A percentile compares a stretch with the other conserved stretches of the same genome.
Evolutionary conservation across 2,888 invertebrate species (phyloP).

Genomic region (Trachelus iudaicus): DNA sequence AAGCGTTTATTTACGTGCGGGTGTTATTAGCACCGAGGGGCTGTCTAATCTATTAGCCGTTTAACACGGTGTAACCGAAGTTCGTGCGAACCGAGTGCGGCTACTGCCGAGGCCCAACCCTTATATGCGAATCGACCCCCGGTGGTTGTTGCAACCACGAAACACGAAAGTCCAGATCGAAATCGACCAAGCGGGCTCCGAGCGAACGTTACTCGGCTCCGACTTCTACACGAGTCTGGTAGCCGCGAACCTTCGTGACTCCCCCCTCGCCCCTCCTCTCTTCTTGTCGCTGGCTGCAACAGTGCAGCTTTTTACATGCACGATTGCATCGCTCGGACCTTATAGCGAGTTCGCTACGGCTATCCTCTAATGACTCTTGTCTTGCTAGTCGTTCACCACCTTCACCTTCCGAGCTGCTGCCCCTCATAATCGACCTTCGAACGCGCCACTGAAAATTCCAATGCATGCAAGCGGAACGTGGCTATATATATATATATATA

Average conservation of each 20-base stretch:
- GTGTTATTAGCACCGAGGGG: neutral
- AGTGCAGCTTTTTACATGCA: slow-evolving; percentile 47
- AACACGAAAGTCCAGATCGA: slow-evolving; percentile 46
- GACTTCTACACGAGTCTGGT: neutral
- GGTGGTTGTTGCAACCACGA: slow-evolving; percentile 33
- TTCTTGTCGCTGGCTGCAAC: slow-evolving; percentile 31
- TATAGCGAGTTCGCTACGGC: neutral
- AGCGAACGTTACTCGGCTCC: slow-evolving; percentile 1
- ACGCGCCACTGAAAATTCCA: neutral
- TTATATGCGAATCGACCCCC: slow-evolving; percentile 8
- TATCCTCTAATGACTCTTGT: neutral
- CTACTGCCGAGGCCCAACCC: slow-evolving; percentile 18
- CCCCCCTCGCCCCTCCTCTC: slow-evolving; percentile 7
- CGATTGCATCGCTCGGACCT: slow-evolving; percentile 37
- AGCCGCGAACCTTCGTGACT: slow-evolving; percentile 37
- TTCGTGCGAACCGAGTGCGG: slow-evolving; percentile 38
- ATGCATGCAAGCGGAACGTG: neutral
- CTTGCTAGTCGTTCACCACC: neutral
- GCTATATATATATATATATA: neutral
- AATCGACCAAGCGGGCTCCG: slow-evolving; percentile 29
- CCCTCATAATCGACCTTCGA: neutral
- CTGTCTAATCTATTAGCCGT: slow-evolving; percentile 35
- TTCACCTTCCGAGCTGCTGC: neutral
- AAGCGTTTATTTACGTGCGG: neutral
- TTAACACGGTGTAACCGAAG: slow-evolving; percentile 39